These are phyloP conservation scores for Parauchenoglanis ngamensis DNA, from an alignment of 2,797 vertebrate species.

Conservation along the genomic window DNA sequence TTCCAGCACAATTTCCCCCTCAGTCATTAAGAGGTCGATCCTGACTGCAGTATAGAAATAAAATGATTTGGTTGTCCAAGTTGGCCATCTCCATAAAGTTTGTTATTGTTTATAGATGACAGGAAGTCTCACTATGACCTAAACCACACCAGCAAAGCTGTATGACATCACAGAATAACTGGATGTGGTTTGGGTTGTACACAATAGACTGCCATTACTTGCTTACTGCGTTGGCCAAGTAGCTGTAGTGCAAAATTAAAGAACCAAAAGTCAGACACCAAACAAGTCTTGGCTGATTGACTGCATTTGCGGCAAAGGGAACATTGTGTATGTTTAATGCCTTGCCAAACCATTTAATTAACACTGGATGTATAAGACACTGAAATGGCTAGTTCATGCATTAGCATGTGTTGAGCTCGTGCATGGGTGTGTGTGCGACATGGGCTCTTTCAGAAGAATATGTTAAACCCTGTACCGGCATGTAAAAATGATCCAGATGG, in stretches of 20 bases:
- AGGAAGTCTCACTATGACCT: slow-evolving; percentile 6
- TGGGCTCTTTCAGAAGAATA: not conserved
- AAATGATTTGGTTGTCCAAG: not conserved
- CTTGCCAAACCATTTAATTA: not conserved
- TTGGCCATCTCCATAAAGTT: not conserved
- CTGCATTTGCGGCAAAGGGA: not conserved
- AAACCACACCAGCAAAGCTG: slow-evolving; percentile 2
- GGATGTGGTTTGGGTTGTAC: slow-evolving; percentile 6
- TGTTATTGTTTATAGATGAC: not conserved
- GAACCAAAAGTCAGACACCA: slow-evolving; percentile 6
- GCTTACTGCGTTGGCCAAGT: not conserved
- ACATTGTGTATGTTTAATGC: not conserved
- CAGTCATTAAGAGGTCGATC: not conserved
- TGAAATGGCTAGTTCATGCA: not conserved
- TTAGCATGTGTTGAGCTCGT: not conserved
- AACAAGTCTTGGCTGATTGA: not conserved
- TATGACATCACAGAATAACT: slow-evolving; percentile 3
- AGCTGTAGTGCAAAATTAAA: not conserved
- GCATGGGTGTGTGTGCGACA: not conserved
- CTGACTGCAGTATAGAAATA: not conserved
- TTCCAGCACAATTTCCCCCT: not conserved
- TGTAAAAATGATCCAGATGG: not conserved
- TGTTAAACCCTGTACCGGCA: not conserved
- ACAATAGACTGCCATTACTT: not conserved
- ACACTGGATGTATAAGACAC: not conserved